Conservation (phyloP, 23 tunicate species). For the Oikopleura albicans region DNA sequence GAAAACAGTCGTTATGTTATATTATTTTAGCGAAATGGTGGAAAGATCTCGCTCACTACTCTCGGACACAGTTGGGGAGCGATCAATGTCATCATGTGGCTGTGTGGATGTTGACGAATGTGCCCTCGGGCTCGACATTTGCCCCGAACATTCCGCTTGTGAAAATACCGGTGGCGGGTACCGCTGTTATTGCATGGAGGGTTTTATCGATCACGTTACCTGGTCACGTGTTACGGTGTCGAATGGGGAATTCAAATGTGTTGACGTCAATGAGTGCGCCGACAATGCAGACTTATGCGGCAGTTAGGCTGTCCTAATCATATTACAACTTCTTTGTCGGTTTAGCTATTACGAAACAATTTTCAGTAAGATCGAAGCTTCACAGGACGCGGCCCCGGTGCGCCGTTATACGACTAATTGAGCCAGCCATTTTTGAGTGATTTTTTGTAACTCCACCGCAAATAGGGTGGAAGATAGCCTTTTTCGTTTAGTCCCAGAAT, state of each 20-base stretch:
- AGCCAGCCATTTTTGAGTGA: no score
- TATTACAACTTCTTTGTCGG: no score
- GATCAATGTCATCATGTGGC: neutral
- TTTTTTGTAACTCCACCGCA: no score
- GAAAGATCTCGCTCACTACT: neutral
- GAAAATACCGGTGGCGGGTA: neutral
- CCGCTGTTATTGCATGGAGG: neutral
- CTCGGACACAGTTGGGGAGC: neutral
- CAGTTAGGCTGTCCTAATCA: no score
- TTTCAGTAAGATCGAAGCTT: no score
- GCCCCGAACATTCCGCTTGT: neutral
- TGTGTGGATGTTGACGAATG: slow-evolving; percentile 8
- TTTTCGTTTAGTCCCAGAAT: no score
- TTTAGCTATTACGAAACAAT: no score
- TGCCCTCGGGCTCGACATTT: neutral
- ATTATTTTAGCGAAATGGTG: neutral
- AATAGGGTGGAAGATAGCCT: no score
- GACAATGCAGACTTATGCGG: neutral
- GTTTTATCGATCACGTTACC: neutral
- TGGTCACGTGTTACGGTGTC: neutral
- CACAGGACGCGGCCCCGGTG: no score
- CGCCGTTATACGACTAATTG: no score
- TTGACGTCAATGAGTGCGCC: neutral
- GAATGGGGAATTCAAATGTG: neutral
- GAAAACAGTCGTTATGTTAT: no score